Conservation (phyloP, 2,888 invertebrate species). For the Pollenia labialis region DNA sequence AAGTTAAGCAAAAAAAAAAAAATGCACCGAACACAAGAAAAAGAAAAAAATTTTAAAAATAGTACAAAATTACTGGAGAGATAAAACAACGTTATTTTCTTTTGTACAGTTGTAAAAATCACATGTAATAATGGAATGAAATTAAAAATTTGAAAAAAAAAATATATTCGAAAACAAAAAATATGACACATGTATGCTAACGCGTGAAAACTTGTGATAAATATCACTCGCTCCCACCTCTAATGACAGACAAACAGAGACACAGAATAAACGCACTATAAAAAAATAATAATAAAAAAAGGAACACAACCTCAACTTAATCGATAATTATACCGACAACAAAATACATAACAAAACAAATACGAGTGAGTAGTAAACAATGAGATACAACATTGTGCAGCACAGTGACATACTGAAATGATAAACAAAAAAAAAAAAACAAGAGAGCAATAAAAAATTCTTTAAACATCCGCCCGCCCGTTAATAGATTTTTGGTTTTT, state of each 20-base stretch:
- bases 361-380: neutral
- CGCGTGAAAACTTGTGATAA: constrained; percentile 66
- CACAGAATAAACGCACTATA: constrained; percentile 38
- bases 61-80: neutral
- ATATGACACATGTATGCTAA: constrained; percentile 53
- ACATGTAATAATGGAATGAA: constrained; percentile 29
- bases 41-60: neutral
- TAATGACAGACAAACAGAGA: constrained; percentile 21
- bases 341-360: constrained; percentile 32
- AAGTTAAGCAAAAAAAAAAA: neutral
- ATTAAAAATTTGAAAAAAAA: neutral
- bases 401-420: constrained; percentile 53
- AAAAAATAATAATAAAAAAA: neutral
- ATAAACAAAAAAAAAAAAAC: constrained; percentile 19
- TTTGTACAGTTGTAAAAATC: constrained; percentile 26
- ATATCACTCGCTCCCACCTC: constrained; percentile 53
- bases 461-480: constrained; percentile 37
- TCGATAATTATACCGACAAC: constrained; percentile 51
- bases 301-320: constrained; percentile 5
- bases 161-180: constrained; percentile 7
- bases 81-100: constrained; percentile 1
- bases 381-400: neutral
- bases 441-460: constrained; percentile 20
- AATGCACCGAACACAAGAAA: neutral
- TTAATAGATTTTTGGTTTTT: constrained; percentile 1